Evolutionary conservation across 1,140 invertebrate species (phyloP).

Genomic region (Drosophila teissieri): DNA sequence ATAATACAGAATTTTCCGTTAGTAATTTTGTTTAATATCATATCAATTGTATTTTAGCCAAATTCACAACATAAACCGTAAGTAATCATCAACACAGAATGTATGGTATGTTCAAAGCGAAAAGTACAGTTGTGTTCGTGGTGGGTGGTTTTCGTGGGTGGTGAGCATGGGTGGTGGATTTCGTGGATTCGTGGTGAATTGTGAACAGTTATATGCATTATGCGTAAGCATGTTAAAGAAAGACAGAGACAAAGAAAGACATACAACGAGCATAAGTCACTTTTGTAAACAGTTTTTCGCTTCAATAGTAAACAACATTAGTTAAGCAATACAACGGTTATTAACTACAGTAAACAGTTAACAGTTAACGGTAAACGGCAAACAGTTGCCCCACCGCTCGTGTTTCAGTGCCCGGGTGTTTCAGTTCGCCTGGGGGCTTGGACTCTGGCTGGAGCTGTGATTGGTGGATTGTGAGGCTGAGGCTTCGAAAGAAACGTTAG

Average conservation of each 20-base stretch:
- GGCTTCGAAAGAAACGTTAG: constrained; percentile 46
- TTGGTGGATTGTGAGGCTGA: constrained; percentile 40
- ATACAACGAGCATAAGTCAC: constrained; percentile 84
- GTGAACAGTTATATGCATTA: constrained; percentile 65
- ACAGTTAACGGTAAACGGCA: constrained; percentile 12
- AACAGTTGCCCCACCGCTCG: constrained; percentile 12
- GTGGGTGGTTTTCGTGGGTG: background rate
- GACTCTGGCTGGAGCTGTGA: constrained; percentile 37
- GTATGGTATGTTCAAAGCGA: constrained; percentile 3
- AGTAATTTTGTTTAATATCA: constrained; percentile 64
- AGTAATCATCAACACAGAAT: constrained; percentile 7
- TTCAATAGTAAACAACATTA: constrained; percentile 32
- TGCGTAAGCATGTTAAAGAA: constrained; percentile 77
- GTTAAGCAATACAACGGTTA: constrained; percentile 39
- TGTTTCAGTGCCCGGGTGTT: constrained; percentile 20
- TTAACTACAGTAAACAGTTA: constrained; percentile 22
- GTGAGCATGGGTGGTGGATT: constrained; percentile 4
- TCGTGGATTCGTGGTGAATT: constrained; percentile 16
- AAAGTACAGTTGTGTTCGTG: constrained; percentile 12
- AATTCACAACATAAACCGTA: constrained; percentile 39
- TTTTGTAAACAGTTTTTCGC: constrained; percentile 52
- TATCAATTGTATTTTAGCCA: constrained; percentile 49
- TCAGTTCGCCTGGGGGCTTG: constrained; percentile 12
- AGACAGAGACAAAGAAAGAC: constrained; percentile 80
- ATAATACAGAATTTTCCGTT: constrained; percentile 73